Evolutionary conservation across 2,888 invertebrate species (phyloP).

Genomic region (Latheticus oryzae): DNA sequence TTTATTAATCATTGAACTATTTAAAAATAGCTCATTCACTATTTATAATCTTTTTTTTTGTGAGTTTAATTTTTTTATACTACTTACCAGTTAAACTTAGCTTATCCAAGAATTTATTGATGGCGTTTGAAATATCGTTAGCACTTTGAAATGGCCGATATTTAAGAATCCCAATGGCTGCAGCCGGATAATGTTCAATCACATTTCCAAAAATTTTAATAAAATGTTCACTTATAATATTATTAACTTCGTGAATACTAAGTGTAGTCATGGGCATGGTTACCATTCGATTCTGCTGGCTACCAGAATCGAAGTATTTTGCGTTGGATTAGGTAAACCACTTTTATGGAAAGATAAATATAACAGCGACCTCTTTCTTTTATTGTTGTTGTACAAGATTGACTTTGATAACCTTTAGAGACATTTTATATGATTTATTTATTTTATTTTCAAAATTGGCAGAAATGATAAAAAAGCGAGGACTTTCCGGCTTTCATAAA

Average conservation of each 20-base stretch:
- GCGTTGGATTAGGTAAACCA: constrained; percentile 23
- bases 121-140: constrained; percentile 67
- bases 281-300: not conserved
- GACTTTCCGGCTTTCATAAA: constrained; percentile 22
- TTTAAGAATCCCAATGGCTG: constrained; percentile 66
- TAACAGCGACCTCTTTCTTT: constrained; percentile 42
- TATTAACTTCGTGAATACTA: constrained; percentile 69
- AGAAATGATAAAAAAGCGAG: constrained; percentile 9
- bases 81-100: constrained; percentile 67
- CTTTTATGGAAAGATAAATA: constrained; percentile 37
- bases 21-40: too few species aligned
- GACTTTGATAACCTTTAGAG: constrained; percentile 17
- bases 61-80: too few species aligned
- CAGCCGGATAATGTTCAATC: constrained; percentile 71
- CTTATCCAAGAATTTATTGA: constrained; percentile 69
- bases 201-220: constrained; percentile 72
- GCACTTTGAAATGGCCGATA: constrained; percentile 69
- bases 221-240: constrained; percentile 68
- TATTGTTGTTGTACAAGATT: constrained; percentile 15
- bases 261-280: constrained; percentile 48
- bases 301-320: too few species aligned
- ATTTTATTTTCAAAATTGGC: constrained; percentile 9
- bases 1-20: too few species aligned
- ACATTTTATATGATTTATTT: constrained; percentile 7
- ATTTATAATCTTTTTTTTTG: too few species aligned